These are phyloP conservation scores for Sarcophaga carnaria DNA, from an alignment of 2,888 invertebrate species.

Conservation along the genomic window DNA sequence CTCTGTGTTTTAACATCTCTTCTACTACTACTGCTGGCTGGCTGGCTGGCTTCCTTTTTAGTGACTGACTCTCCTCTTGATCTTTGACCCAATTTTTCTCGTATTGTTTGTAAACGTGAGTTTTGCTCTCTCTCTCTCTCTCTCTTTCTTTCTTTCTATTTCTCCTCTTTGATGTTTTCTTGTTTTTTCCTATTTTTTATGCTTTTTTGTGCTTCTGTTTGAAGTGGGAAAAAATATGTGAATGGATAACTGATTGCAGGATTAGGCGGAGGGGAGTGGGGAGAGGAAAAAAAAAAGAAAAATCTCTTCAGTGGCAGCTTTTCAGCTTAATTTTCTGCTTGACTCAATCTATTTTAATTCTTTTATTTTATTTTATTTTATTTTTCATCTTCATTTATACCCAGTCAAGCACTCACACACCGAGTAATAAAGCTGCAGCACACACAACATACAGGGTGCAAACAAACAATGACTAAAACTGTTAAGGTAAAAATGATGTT, in stretches of 20 bases:
- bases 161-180: too few relatives aligned
- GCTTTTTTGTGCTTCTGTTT: constrained; percentile 2
- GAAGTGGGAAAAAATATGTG: constrained; percentile 5
- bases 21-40: neutral
- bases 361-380: constrained; percentile 58
- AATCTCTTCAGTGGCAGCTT: constrained; percentile 65
- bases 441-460: neutral
- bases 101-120: constrained; percentile 50
- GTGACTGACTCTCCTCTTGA: constrained; percentile 69
- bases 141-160: too few relatives aligned
- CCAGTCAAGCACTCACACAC: constrained; percentile 15
- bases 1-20: neutral
- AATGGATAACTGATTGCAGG: neutral
- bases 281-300: constrained; percentile 31
- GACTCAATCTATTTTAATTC: constrained; percentile 67
- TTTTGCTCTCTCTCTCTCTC: neutral
- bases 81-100: constrained; percentile 71
- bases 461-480: neutral
- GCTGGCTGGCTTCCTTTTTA: constrained; percentile 42
- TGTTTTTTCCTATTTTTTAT: neutral
- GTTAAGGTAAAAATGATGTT: neutral
- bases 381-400: constrained; percentile 62
- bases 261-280: neutral
- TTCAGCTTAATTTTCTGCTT: constrained; percentile 69
- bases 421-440: neutral